phyloP scores from a whole-genome alignment of 2,113 vertebrate species.

The Stigmatopora nigra region DNA sequence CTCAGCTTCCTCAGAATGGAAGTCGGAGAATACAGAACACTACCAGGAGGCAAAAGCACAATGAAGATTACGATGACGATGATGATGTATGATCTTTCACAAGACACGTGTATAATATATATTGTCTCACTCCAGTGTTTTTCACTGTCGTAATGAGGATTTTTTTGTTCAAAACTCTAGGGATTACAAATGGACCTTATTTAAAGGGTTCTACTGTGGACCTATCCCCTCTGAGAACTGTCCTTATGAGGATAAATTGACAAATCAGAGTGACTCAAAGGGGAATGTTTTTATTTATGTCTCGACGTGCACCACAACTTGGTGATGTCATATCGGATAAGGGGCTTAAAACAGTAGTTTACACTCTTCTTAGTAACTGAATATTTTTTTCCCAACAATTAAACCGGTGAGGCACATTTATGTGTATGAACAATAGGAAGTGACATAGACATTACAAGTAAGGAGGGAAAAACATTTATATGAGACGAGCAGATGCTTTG shows the following conservation, averaged over 20 bases:
- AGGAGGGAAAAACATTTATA: slow-evolving; percentile 2
- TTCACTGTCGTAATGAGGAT: slow-evolving; percentile 14
- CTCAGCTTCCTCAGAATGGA: slow-evolving; percentile 48
- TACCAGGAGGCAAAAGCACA: slow-evolving; percentile 43
- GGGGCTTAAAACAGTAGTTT: slow-evolving; percentile 21
- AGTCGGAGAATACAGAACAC: slow-evolving; percentile 49
- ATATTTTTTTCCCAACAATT: neutral
- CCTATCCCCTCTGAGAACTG: slow-evolving; percentile 1
- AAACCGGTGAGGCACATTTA: neutral
- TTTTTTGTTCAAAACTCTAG: slow-evolving; percentile 9
- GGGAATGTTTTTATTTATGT: slow-evolving; percentile 18
- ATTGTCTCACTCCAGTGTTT: slow-evolving; percentile 17
- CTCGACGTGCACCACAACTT: slow-evolving; percentile 11
- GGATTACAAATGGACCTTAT: slow-evolving; percentile 12
- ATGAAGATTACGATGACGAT: slow-evolving; percentile 46
- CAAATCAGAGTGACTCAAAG: slow-evolving; percentile 18
- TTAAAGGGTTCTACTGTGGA: slow-evolving; percentile 8
- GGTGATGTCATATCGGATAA: slow-evolving; percentile 23
- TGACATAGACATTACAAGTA: neutral
- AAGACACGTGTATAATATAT: slow-evolving; percentile 19
- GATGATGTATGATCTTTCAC: slow-evolving; percentile 59
- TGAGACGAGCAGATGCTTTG: neutral
- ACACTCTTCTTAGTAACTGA: neutral
- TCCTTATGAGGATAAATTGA: slow-evolving; percentile 11
- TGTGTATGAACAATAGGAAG: slow-evolving; percentile 3